Percentiles rank a stretch among this genome's conserved stretches.
These are phyloP conservation scores for Hartigia nigra DNA, from an alignment of 2,888 invertebrate genomes.

Conservation along the genomic window DNA sequence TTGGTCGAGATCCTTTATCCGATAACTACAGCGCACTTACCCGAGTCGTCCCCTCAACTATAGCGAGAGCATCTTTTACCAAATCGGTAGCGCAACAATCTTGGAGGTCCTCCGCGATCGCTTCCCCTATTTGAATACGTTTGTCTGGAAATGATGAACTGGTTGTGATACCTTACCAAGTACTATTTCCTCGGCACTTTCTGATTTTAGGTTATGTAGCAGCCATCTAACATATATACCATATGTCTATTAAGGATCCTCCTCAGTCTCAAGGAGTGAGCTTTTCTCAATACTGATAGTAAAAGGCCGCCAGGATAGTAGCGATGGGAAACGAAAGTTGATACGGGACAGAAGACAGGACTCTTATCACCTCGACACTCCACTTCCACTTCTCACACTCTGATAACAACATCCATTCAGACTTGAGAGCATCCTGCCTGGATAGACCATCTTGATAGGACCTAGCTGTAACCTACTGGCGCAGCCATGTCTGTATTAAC, in stretches of 20 bases:
- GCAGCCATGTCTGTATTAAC: constrained; percentile 21
- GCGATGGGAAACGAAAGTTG: background rate
- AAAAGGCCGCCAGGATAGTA: background rate
- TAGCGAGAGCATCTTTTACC: no score
- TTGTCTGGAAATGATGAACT: constrained; percentile 46
- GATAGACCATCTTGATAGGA: background rate
- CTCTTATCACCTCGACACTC: constrained; percentile 15
- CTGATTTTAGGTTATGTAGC: background rate
- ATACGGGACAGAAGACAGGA: constrained; percentile 1
- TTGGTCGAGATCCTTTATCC: no score
- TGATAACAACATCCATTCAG: constrained; percentile 18
- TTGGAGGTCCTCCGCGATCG: no score
- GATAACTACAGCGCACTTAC: no score
- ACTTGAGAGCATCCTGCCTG: background rate
- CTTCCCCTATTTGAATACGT: constrained; percentile 54
- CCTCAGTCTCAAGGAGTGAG: background rate
- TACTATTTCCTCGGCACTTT: constrained; percentile 15
- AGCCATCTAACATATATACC: background rate
- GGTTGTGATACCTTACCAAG: constrained; percentile 44
- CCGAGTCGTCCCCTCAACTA: no score
- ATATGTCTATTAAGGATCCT: background rate
- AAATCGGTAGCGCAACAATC: no score
- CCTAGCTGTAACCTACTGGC: constrained; percentile 13
- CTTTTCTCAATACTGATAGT: background rate
- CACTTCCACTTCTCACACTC: constrained; percentile 17